Percentiles rank a stretch among this genome's conserved stretches.
Evolutionary conservation across 2,888 invertebrate species (phyloP).

Genomic region (Synanthedon formicaeformis): DNA sequence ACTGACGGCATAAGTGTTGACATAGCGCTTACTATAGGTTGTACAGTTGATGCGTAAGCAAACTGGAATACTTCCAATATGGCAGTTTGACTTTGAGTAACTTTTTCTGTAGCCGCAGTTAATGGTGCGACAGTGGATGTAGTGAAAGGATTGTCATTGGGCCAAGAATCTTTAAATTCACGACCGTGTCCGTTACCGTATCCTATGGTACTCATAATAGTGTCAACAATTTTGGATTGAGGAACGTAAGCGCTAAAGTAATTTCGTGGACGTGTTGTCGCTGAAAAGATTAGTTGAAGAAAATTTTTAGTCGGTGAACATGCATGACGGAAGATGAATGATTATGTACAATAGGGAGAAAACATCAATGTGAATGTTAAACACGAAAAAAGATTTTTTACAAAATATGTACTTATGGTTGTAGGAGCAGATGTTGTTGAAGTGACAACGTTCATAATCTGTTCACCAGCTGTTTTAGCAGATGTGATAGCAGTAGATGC

Average conservation of each 20-base stretch:
- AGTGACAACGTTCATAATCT: slow-evolving; percentile 46
- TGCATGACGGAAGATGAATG: slow-evolving; percentile 28
- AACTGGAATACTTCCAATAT: slow-evolving; percentile 67
- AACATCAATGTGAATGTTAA: neutral
- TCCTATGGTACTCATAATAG: slow-evolving; percentile 62
- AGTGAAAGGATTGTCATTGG: slow-evolving; percentile 65
- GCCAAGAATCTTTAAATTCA: slow-evolving; percentile 56
- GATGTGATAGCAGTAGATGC: slow-evolving; percentile 57
- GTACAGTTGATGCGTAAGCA: slow-evolving; percentile 59
- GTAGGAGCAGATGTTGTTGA: slow-evolving; percentile 51
- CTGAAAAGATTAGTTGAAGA: slow-evolving; percentile 56
- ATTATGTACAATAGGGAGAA: slow-evolving; percentile 11
- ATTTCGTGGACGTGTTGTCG: slow-evolving; percentile 49
- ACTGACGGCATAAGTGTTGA: slow-evolving; percentile 43
- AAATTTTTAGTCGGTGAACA: slow-evolving; percentile 45
- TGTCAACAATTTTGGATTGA: slow-evolving; percentile 64
- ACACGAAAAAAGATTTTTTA: too few species aligned
- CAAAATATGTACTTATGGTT: slow-evolving; percentile 45
- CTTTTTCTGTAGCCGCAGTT: slow-evolving; percentile 54
- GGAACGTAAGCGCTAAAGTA: slow-evolving; percentile 38
- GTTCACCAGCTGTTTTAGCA: slow-evolving; percentile 49
- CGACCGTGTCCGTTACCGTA: slow-evolving; percentile 52
- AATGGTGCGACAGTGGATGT: slow-evolving; percentile 54
- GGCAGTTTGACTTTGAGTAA: slow-evolving; percentile 61
- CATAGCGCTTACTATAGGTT: slow-evolving; percentile 54